Conservation (phyloP, 2,113 vertebrate genomes). For the Pelusios castaneus region DNA sequence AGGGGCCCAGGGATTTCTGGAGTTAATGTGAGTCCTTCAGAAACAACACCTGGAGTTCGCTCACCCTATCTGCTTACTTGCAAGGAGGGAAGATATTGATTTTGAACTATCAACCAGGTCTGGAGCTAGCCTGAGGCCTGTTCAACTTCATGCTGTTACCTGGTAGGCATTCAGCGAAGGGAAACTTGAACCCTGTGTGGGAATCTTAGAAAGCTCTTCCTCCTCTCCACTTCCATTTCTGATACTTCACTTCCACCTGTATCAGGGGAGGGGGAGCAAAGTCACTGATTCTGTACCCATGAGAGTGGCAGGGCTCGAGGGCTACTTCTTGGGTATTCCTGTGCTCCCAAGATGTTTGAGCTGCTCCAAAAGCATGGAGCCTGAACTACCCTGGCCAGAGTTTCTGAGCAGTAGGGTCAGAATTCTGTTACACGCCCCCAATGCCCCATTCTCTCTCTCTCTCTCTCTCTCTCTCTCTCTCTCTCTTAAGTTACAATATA, state of each 20-base stretch:
- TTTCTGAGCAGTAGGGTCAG: background rate
- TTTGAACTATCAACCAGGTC: background rate
- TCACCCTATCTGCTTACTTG: background rate
- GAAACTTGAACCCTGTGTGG: background rate
- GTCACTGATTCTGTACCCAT: background rate
- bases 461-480: too few relatives aligned
- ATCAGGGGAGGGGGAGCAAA: background rate
- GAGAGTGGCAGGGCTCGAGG: background rate
- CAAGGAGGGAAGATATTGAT: background rate
- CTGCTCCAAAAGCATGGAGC: background rate
- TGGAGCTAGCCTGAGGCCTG: background rate
- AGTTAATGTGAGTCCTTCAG: background rate
- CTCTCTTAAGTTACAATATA: background rate
- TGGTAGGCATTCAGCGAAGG: background rate
- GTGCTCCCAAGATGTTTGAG: background rate
- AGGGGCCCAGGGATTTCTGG: background rate
- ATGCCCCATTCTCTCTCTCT: too few relatives aligned
- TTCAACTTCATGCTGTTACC: background rate
- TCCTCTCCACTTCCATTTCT: background rate
- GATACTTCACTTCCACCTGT: background rate
- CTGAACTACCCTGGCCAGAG: rapidly evolving
- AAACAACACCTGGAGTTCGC: background rate
- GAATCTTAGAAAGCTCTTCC: background rate
- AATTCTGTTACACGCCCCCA: background rate
- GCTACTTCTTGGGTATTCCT: background rate